These are phyloP conservation scores for Scalopus aquaticus DNA, from an alignment of 2,113 vertebrate species.

Conservation along the genomic window DNA sequence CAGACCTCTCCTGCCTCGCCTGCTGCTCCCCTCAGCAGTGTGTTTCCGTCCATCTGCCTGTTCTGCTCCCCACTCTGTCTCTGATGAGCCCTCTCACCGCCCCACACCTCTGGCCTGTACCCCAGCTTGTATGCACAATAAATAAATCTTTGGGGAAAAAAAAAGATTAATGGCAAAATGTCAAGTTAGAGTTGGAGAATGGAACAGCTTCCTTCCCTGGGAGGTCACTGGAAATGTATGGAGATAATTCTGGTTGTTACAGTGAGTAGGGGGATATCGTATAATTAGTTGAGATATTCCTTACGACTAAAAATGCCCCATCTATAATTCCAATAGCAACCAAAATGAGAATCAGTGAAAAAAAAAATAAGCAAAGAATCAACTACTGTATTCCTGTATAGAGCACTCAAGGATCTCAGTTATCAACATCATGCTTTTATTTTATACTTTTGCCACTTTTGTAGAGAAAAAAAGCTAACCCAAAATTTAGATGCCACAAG, in stretches of 20 bases:
- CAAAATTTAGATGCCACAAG: background rate
- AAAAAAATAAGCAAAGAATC: background rate
- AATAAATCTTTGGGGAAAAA: no score
- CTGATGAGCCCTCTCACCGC: no score
- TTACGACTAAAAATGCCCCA: background rate
- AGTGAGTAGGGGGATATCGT: background rate
- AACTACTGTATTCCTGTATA: background rate
- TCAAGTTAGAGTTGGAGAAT: background rate
- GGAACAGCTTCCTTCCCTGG: rapidly evolving
- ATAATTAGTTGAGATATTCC: background rate
- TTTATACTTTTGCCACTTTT: background rate
- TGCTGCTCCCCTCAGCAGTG: no score
- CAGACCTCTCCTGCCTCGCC: no score
- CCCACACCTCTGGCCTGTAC: no score
- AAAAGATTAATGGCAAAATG: background rate
- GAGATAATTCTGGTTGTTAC: background rate
- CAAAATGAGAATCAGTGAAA: background rate
- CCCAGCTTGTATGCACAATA: no score
- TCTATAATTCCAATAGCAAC: background rate
- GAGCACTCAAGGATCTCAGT: background rate
- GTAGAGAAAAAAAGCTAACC: background rate
- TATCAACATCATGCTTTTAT: background rate
- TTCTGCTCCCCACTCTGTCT: no score
- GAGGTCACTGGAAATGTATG: background rate
- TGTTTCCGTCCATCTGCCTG: no score